A percentile compares a stretch with the other conserved stretches of the same genome.
Conservation (phyloP, 2,113 vertebrate species). For the Orientallactaga bullata region DNA sequence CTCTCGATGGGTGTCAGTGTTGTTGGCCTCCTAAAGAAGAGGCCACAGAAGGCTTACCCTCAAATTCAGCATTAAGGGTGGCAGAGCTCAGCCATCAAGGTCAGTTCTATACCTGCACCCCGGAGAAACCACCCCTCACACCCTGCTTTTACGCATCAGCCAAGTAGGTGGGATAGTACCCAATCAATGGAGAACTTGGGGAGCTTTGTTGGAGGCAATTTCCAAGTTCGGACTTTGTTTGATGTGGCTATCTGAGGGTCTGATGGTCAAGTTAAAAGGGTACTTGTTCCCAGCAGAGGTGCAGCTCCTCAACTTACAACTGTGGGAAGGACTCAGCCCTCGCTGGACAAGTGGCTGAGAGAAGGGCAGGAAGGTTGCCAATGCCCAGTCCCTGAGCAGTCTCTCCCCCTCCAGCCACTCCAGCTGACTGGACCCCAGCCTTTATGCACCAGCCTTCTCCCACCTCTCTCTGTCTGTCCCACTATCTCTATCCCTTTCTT, state of each 20-base stretch:
- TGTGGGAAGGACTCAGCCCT: neutral
- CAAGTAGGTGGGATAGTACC: neutral
- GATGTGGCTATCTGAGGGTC: neutral
- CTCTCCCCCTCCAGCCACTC: neutral
- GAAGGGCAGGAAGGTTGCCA: neutral
- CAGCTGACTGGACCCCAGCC: neutral
- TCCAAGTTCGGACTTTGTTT: neutral
- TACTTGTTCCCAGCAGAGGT: neutral
- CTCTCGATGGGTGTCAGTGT: neutral
- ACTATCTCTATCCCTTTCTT: neutral
- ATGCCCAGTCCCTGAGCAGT: neutral
- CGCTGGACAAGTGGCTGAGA: neutral
- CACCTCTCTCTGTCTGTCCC: neutral
- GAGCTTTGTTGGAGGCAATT: neutral
- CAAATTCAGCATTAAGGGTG: slow-evolving; percentile 3
- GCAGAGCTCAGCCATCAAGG: neutral
- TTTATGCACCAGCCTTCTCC: neutral
- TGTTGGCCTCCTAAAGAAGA: neutral
- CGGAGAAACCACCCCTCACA: neutral
- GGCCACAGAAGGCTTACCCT: neutral
- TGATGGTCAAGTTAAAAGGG: neutral
- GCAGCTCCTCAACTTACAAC: neutral
- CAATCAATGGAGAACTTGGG: neutral
- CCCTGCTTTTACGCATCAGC: neutral
- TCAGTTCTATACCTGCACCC: neutral